phyloP scores from a whole-genome alignment of 2,113 vertebrate species.

The Syngnathus floridae region DNA sequence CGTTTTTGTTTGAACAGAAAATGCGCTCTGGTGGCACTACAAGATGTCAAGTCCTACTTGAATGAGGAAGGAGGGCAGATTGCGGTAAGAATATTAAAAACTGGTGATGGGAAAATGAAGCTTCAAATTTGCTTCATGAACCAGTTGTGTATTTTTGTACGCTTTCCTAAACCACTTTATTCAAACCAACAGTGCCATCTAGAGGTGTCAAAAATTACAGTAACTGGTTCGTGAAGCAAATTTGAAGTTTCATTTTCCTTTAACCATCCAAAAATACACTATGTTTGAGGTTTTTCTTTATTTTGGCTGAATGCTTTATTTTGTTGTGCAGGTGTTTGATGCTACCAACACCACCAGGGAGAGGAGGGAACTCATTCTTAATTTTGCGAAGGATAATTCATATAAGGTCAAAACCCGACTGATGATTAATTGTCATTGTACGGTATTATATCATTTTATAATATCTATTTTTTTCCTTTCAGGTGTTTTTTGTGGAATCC shows the following conservation, averaged over 20 bases:
- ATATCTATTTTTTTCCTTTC: neutral
- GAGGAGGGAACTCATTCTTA: slow-evolving; percentile 66
- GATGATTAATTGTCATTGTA: neutral
- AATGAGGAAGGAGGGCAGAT: slow-evolving; percentile 87
- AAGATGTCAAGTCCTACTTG: slow-evolving; percentile 87
- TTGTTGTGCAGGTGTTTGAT: slow-evolving; percentile 66
- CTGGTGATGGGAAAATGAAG: no score
- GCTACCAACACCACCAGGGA: slow-evolving; percentile 76
- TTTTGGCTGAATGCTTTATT: neutral
- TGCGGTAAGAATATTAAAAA: slow-evolving; percentile 74
- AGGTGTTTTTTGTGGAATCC: slow-evolving; percentile 76
- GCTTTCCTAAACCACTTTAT: no score
- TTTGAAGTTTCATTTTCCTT: no score
- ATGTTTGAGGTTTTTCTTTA: neutral
- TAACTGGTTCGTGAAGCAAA: no score
- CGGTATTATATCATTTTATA: neutral
- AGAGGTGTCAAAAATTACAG: no score
- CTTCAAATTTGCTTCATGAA: no score
- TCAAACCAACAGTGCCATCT: no score
- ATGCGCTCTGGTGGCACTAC: slow-evolving; percentile 86
- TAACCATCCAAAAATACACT: no score
- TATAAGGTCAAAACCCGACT: slow-evolving; percentile 60
- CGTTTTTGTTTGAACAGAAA: slow-evolving; percentile 59
- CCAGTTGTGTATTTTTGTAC: no score
- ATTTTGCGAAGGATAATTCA: slow-evolving; percentile 56